These are phyloP conservation scores for Opisthocomus hoazin DNA, from an alignment of 2,113 vertebrate genomes.

Conservation along the genomic window DNA sequence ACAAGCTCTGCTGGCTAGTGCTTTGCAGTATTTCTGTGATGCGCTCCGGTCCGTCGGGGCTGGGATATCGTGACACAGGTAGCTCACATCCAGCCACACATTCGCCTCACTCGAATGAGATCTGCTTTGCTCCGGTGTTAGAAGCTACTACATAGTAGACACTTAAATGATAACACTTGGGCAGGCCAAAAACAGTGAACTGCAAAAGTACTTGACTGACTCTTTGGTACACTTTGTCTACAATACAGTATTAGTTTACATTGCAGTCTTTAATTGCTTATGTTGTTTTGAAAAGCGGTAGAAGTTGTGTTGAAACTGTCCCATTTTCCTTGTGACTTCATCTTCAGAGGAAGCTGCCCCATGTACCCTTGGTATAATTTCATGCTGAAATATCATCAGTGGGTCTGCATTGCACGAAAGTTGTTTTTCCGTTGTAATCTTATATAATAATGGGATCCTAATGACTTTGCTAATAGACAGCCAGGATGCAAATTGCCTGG, in stretches of 20 bases:
- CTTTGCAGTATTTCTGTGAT: background rate
- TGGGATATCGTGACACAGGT: background rate
- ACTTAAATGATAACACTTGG: background rate
- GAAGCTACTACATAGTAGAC: background rate
- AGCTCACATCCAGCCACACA: accelerated
- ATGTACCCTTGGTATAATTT: background rate
- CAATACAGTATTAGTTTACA: background rate
- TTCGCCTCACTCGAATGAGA: background rate
- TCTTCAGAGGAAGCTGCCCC: background rate
- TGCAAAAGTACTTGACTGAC: background rate
- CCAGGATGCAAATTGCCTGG: background rate
- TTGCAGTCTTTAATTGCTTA: background rate
- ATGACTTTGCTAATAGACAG: slow-evolving; percentile 1
- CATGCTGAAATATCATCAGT: background rate
- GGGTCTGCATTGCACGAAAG: background rate
- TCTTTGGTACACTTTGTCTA: background rate
- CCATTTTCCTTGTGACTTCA: background rate
- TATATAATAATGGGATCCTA: background rate
- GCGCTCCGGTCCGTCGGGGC: accelerated
- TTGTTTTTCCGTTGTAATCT: background rate
- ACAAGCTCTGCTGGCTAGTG: background rate
- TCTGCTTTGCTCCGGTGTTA: background rate
- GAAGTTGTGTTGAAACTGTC: background rate
- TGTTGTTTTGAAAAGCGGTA: background rate
- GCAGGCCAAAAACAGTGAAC: accelerated